Evolutionary conservation across 2,888 invertebrate genomes (phyloP), one percentile per base, ranked within the genome.

Genomic region (Carterocephalus palaemon): DNA sequence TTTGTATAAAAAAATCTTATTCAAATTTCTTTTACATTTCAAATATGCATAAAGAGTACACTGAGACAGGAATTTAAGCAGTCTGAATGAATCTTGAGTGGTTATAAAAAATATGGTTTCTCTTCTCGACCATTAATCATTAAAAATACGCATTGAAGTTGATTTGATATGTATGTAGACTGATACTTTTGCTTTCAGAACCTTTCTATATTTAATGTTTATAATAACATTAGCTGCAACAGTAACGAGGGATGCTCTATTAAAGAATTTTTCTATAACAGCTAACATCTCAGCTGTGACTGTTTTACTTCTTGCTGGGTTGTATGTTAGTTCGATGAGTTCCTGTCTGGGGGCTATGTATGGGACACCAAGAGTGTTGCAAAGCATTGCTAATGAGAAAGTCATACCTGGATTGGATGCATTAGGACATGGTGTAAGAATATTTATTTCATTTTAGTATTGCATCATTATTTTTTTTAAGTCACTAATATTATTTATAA

Each of bases 281-380:
- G 94, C 96, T 26, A 95, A 94, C 70, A 97, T 98, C 36, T 95
- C 95, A 0, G 94, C 93, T 0, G 89, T 94, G 24, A 90, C 92
- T 41, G 92, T 97, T 38, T 78, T 98, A 24, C 89, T 98, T 47
- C 85, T 98, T 23, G 93, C 96, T 42, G 98, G 98, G 10, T 89
- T 98, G 39, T 99, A 98, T 77, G 96, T 98, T 8, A 96, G 97
- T 40, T 97, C 97, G 9, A 95, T 98, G 90, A 97, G 97, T 28
- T 96, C 96, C 32, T 97, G 97, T 69, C 90, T 98, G 60, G 98
- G 97, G 6, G 96, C 97, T 22, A 94, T 98, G 92, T 98, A 98
- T 67, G 98, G 98, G 2, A 96, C 98, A 1, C 97, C 98, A 0
- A 89, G 98, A 56, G 97, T 98, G 1, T 83, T 98, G 17, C 98